Evolutionary conservation across 2,797 vertebrate genomes (phyloP), one percentile per base, ranked within the genome.

Genomic region (Microchirus variegatus): DNA sequence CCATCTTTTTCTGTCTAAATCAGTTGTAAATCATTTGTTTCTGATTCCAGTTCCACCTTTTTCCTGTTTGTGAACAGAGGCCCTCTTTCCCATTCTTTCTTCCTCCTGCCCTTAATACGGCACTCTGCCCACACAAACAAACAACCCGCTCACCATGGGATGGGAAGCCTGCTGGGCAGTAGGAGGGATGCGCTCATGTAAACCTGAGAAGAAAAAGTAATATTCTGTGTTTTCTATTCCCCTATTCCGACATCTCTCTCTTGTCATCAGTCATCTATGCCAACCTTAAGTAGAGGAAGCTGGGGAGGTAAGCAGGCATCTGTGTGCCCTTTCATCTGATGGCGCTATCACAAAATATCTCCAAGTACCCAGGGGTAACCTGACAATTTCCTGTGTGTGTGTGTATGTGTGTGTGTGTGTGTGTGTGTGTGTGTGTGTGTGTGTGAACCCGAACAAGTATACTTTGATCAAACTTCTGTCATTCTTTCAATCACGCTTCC

Each of bases 381-480:
- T 19, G 75, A 78, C 64, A 73, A 80, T 78, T 73, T 84, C 64
- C 67, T 54, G 12, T n/a, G 40, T n/a, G 15, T 15, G 15, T 50
- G 16, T 53, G 18, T 13, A n/a, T n/a, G n/a, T n/a, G n/a, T n/a
- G n/a, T n/a, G n/a, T n/a, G n/a, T n/a, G 13, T 40, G 19, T 26
- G 19, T 56, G 53, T 55, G 31, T 58, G 43, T 13, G 41, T 35
- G 14, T 36, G 13, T 10, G 42, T 50, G 57, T 53, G 19, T 40
- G 54, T 53, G 26, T 70, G 52, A 64, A 67, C 70, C 50, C 67
- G 67, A 46, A 62, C 54, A 36, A 14, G 3, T 48, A 54, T 67
- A 75, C 80, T 87, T 89, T 80, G 83, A 89, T 87, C 82, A 71
- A 66, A 67, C 69, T 64, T 59, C 59, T 62, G 84, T 81, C 79